Evolutionary conservation across 2,113 vertebrate species (phyloP).

Genomic region (Ochotona princeps): DNA sequence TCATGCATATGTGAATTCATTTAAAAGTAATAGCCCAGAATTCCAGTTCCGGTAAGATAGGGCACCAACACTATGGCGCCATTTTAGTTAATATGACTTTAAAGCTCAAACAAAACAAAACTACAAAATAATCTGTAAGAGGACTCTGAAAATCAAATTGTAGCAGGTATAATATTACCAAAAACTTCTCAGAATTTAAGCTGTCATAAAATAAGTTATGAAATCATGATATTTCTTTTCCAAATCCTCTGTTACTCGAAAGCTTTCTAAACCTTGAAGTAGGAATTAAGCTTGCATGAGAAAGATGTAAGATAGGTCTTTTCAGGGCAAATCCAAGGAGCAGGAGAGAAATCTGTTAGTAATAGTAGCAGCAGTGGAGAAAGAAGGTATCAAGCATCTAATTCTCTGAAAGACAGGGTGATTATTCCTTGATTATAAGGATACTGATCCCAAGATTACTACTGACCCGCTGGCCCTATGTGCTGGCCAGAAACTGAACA

Average conservation of each 20-base stretch:
- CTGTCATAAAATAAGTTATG: neutral
- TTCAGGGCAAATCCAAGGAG: neutral
- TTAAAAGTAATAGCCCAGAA: neutral
- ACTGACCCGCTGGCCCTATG: too few species aligned
- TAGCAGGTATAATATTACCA: neutral
- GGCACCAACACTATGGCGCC: accelerated
- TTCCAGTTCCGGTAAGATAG: neutral
- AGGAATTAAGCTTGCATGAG: neutral
- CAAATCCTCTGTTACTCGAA: neutral
- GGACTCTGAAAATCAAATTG: neutral
- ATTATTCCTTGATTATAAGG: neutral
- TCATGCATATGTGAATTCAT: neutral
- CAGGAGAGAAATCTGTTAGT: neutral
- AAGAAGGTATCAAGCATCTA: too few species aligned
- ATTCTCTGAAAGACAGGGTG: neutral
- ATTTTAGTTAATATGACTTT: neutral
- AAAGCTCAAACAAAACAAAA: neutral
- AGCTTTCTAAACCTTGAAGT: neutral
- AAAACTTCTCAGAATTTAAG: neutral
- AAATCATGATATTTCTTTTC: neutral
- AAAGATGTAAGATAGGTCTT: neutral
- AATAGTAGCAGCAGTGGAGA: neutral
- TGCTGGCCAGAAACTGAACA: neutral
- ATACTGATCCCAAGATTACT: neutral
- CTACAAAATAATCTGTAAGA: neutral